Evolutionary conservation across 2,797 vertebrate species (phyloP).

Genomic region (Molossus molossus): DNA sequence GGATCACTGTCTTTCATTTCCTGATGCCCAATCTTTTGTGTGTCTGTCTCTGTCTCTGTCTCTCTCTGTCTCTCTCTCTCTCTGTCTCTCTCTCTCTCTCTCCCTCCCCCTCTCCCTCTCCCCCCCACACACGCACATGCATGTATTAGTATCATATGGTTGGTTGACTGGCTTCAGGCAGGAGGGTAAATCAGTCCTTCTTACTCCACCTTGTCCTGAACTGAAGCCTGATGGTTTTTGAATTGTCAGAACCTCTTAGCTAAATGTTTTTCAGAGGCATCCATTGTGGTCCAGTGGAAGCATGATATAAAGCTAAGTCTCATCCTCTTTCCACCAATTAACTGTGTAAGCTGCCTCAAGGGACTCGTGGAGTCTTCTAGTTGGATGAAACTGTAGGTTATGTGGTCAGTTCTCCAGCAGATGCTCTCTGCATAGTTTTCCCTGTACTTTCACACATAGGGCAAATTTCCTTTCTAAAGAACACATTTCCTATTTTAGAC

Average conservation of each 20-base stretch:
- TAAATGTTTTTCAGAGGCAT: background rate
- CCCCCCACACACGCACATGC: background rate
- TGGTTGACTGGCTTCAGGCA: background rate
- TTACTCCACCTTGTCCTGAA: background rate
- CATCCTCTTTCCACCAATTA: background rate
- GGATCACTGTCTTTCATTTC: background rate
- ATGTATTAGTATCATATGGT: background rate
- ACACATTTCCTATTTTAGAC: conserved; percentile 26
- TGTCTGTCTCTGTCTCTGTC: too few species aligned
- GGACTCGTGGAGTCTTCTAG: background rate
- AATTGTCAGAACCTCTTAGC: background rate
- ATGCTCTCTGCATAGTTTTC: background rate
- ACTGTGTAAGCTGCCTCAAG: background rate
- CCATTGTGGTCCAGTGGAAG: background rate
- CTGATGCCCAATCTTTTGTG: background rate
- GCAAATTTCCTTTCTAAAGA: background rate
- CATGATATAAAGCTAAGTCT: background rate
- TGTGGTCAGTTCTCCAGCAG: background rate
- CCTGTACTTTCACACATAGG: background rate
- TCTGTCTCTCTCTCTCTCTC: too few species aligned
- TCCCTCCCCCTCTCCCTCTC: too few species aligned
- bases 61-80: too few species aligned
- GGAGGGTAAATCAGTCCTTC: background rate
- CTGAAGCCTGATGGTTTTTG: background rate
- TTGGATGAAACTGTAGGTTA: background rate